A percentile compares a stretch with the other conserved stretches of the same genome.
Conservation (phyloP, 1,140 invertebrate species). For the Eubasilissa regina region DNA sequence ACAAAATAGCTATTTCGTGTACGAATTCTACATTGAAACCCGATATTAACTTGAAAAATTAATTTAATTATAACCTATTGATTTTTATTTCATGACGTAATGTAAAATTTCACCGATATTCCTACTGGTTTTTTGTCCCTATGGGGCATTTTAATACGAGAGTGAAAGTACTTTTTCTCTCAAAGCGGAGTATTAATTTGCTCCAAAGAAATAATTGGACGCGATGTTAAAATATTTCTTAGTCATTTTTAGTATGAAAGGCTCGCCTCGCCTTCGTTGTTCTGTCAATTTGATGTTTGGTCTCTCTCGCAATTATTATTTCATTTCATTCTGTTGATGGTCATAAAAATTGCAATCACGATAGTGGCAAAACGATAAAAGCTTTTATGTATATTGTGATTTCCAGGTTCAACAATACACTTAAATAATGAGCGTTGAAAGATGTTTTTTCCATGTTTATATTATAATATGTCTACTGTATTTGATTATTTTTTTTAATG, state of each 20-base stretch:
- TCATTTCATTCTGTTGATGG: background rate
- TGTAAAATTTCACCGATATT: background rate
- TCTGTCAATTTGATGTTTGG: background rate
- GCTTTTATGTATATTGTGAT: too few species aligned
- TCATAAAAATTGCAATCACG: background rate
- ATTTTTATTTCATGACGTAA: background rate
- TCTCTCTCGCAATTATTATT: background rate
- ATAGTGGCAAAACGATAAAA: background rate
- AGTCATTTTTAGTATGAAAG: background rate
- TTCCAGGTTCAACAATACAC: too few species aligned
- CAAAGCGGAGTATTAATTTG: background rate
- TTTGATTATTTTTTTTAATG: too few species aligned
- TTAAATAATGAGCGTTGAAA: too few species aligned
- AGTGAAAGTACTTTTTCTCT: background rate
- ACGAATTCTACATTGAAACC: too few species aligned
- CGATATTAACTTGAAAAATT: too few species aligned
- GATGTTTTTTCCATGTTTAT: too few species aligned
- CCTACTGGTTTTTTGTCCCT: slow-evolving; percentile 6
- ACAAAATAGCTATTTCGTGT: too few species aligned
- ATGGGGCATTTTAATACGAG: background rate
- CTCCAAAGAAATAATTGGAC: slow-evolving; percentile 3
- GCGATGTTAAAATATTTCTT: too few species aligned
- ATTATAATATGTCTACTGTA: too few species aligned
- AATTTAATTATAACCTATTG: too few species aligned
- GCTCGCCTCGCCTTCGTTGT: slow-evolving; percentile 5